phyloP scores from a whole-genome alignment of 1,140 invertebrate genomes.

The Campodea augens region DNA sequence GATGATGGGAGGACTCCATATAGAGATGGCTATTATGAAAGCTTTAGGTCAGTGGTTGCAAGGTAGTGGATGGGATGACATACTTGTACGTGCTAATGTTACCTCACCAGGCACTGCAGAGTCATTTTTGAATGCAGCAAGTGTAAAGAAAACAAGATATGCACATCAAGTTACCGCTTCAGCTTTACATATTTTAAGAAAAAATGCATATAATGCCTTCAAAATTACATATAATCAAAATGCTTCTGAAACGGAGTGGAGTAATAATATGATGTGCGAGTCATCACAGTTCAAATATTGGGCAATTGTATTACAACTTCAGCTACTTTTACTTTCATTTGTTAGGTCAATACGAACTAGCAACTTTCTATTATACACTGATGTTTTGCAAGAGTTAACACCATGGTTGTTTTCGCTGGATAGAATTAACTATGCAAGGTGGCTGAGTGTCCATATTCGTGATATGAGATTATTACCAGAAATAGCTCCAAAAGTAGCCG shows the following conservation, averaged over 20 bases:
- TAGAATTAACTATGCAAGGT: slow-evolving; percentile 12
- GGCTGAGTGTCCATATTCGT: slow-evolving; percentile 12
- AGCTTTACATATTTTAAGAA: slow-evolving; percentile 1
- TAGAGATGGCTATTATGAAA: slow-evolving; percentile 10
- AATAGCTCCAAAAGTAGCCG: background rate
- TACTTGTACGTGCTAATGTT: background rate
- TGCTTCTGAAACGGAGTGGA: background rate
- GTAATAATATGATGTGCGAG: background rate
- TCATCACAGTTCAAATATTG: slow-evolving; percentile 4
- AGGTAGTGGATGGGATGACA: slow-evolving; percentile 10
- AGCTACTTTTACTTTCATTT: slow-evolving; percentile 7
- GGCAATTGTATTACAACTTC: slow-evolving; percentile 1
- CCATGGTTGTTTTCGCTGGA: slow-evolving; percentile 7
- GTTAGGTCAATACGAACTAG: slow-evolving; percentile 3
- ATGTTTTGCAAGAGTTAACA: slow-evolving; percentile 1
- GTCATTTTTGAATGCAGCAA: background rate
- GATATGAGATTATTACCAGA: slow-evolving; percentile 8
- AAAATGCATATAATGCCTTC: slow-evolving; percentile 6
- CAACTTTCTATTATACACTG: slow-evolving; percentile 4
- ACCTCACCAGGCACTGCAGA: background rate
- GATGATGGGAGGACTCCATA: slow-evolving; percentile 12
- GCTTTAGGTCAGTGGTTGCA: slow-evolving; percentile 10
- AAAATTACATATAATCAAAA: background rate
- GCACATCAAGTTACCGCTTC: slow-evolving; percentile 2
- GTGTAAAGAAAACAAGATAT: background rate